Evolutionary conservation across 2,797 vertebrate genomes (phyloP), one percentile per base, ranked within the genome.

Genomic region (Pachyuromys duprasi): DNA sequence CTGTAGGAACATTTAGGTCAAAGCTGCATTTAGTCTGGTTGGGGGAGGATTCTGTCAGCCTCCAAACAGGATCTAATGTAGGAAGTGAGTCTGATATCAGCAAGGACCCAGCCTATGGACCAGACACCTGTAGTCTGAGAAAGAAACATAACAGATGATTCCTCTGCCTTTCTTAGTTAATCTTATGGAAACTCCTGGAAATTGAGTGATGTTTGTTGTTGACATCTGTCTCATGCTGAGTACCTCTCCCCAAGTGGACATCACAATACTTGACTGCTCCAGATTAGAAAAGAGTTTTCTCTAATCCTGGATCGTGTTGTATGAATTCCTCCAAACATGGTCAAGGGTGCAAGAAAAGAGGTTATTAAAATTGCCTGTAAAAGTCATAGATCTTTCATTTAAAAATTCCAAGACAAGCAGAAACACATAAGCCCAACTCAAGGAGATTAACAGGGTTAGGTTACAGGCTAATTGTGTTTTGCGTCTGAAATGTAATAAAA

Each of bases 381-480:
- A 97, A 86, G 95, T 82, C 93, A 97, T 95, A 96, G 82, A 97
- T 98, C 84, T 97, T 98, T 97, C 97, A 96, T 96, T 97, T 97
- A 97, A 83, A 90, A 89, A 92, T 97, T 95, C 5, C 53, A 83
- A 67, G 97, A 96, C 97, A 96, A 97, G 97, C 95, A 95, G 96
- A 95, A 92, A 49, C 84, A 86, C 3, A 86, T 62, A 90, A 97
- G 97, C 97, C 97, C 96, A 95, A 96, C 97, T 97, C 83, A 18
- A 26, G 39, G 80, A 96, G 97, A 92, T 96, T 31, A 97, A 97
- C 97, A 95, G 95, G 96, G 96, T 97, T 96, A 86, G 95, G 94
- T 94, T 94, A 72, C 90, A 97, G 98, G 98, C 96, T 97, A 97
- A 97, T 95, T 97, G 97, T 75, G 95, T 94, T 98, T 96, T 97